Conservation (phyloP, 2,888 invertebrate species). For the Cerastoderma edule region DNA sequence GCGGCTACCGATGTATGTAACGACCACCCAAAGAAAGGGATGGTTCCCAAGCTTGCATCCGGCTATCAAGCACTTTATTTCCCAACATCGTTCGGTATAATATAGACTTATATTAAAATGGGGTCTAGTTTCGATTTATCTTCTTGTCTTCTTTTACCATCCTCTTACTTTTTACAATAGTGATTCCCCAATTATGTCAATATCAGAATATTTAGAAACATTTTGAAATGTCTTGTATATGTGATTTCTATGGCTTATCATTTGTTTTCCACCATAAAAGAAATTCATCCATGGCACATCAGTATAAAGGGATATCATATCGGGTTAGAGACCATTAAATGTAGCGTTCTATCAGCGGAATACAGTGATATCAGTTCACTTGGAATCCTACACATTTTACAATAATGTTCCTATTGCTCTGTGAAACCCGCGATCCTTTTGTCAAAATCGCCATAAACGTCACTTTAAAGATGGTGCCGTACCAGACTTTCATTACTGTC, state of each 20-base stretch:
- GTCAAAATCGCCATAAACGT: conserved; percentile 13
- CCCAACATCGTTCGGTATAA: too few relatives aligned
- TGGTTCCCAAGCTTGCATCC: background rate
- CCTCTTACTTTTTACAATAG: too few relatives aligned
- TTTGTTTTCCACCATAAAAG: too few relatives aligned
- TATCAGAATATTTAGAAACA: too few relatives aligned
- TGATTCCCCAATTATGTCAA: too few relatives aligned
- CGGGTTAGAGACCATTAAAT: conserved; percentile 7
- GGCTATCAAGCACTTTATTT: background rate
- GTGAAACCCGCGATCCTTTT: background rate
- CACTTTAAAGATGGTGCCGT: conserved; percentile 5
- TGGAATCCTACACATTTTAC: conserved; percentile 19
- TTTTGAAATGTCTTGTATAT: too few relatives aligned
- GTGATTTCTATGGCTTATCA: too few relatives aligned
- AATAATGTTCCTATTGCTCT: conserved; percentile 7
- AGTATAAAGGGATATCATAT: too few relatives aligned
- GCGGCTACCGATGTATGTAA: background rate
- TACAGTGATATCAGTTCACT: background rate
- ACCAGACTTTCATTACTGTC: conserved; percentile 11
- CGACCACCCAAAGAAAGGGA: background rate
- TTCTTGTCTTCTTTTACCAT: too few relatives aligned
- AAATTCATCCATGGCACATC: too few relatives aligned
- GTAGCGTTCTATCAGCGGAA: background rate
- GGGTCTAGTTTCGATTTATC: too few relatives aligned
- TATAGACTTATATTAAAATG: too few relatives aligned